Evolutionary conservation across 2,888 invertebrate genomes (phyloP), one percentile per base, ranked within the genome.

Genomic region (Gari tellinella): DNA sequence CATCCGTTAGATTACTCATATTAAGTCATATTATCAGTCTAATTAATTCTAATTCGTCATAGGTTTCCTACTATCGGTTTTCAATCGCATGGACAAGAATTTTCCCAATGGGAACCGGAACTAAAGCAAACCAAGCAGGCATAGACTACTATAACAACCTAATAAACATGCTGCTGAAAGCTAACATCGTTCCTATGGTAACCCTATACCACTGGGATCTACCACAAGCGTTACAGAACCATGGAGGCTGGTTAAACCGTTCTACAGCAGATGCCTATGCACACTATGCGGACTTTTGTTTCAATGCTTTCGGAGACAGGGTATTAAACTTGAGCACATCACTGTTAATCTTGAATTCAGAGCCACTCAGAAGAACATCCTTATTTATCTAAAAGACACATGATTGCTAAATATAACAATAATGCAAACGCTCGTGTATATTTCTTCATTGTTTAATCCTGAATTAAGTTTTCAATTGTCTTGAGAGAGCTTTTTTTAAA

Each of bases 91-190:
- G 96, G 96, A 91, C 95, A 0, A 93, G 96, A 55, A 93, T 97
- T 52, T 92, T 96, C 72, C 96, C 96, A 0, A 93, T 93, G 8
- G 77, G 77, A 37, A 58, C 65, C 2, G 60, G 55, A 12, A 38
- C 58, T 0, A 72, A 48, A 5, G 57, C 67, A 3, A 83, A 82
- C 56, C 61, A 96, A 37, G 96, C 95, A 87, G 92, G 93, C 38
- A 93, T 97, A 14, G 92, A 94, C 68, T 96, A 96, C 91, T 97
- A 97, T 90, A 95, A 94, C 86, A 94, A 95, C 78, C 91, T 97
- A 53, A 95, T 97, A 61, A 93, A 96, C 84, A 95, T 94, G 82
- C 93, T 96, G 7, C 74, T 95, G 4, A 92, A 90, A 0, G 92
- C 93, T 53, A 93, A 93, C 17, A 94, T 95, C 65, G 89, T 92